Evolutionary conservation across 2,888 invertebrate genomes (phyloP).

Genomic region (Lasioglossum figueresi): DNA sequence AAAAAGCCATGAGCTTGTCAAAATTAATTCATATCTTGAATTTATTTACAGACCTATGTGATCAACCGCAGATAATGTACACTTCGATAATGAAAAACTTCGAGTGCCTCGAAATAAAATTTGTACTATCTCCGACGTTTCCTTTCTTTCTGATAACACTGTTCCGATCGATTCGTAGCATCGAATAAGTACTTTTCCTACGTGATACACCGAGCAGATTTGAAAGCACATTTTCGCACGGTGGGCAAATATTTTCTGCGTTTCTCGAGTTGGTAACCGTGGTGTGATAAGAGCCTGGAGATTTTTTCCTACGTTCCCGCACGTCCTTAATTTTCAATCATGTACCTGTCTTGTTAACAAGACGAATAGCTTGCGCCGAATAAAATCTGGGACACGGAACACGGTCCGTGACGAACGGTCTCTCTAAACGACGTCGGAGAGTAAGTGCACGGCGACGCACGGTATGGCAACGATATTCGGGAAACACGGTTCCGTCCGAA

Average conservation of each 20-base stretch:
- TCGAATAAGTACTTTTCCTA: background rate
- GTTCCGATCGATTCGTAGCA: background rate
- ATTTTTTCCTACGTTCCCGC: background rate
- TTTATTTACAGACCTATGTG: background rate
- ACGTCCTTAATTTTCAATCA: background rate
- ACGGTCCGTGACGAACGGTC: background rate
- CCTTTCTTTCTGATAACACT: background rate
- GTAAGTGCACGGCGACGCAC: background rate
- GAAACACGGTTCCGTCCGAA: background rate
- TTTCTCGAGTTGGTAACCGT: background rate
- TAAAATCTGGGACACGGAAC: background rate
- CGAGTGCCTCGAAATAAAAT: background rate
- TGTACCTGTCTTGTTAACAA: background rate
- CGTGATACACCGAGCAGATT: background rate
- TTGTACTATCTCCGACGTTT: background rate
- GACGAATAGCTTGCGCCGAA: background rate
- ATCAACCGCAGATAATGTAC: background rate
- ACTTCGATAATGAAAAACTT: background rate
- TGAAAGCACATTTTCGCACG: too few relatives aligned
- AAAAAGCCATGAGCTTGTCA: too few relatives aligned
- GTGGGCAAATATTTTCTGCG: background rate
- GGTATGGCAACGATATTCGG: background rate
- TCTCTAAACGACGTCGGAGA: background rate
- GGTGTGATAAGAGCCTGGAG: background rate
- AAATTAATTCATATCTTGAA: too few relatives aligned